Base-by-base conservation (phyloP, 2,113 vertebrate genomes). In the Grantiella picta region DNA sequence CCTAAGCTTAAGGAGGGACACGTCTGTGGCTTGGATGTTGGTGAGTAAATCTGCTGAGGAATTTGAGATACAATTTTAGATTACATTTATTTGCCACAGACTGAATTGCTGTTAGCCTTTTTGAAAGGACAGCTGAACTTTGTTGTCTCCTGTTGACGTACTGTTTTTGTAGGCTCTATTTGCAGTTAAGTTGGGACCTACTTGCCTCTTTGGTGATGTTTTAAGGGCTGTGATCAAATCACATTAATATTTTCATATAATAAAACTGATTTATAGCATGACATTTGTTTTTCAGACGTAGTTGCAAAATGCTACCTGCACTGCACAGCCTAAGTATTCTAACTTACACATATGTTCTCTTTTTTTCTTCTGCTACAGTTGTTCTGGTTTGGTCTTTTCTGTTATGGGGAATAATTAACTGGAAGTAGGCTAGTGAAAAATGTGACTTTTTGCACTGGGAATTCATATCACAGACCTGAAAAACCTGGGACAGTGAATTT, bases 381-480 rank as follows among this genome's bases (percentile, higher is more conserved):
- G 20, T 31, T 70, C 70, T 69, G 16, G 1, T 27, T 44, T 33
- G 8, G 5, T n/a, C 47, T 64, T 47, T 78, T 15, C 31, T 64
- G 0, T 78, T 85, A 73, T 9, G 10, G 29, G 24, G 11, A 89
- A 79, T 75, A 47, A 29, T 40, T 73, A 81, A 89, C 45, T 66
- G 69, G 52, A 84, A 89, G 28, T 15, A 45, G 42, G 21, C 23
- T 68, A 76, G 70, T 69, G 54, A 86, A 76, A 60, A 68, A 75
- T 38, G 15, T 72, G 16, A 80, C 12, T 23, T 78, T 87, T 90
- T 75, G 29, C 52, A 16, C 35, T 44, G 18, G 54, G 29, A 89
- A 78, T 84, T 70, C 0, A 0, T 61, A 29, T 66, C 0, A 0
- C 22, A 69, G 23, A n/a, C n/a, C 35, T 44, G 54, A 81, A 77